Base-by-base conservation (phyloP, 1,140 invertebrate species). In the Drosophila navojoa region DNA sequence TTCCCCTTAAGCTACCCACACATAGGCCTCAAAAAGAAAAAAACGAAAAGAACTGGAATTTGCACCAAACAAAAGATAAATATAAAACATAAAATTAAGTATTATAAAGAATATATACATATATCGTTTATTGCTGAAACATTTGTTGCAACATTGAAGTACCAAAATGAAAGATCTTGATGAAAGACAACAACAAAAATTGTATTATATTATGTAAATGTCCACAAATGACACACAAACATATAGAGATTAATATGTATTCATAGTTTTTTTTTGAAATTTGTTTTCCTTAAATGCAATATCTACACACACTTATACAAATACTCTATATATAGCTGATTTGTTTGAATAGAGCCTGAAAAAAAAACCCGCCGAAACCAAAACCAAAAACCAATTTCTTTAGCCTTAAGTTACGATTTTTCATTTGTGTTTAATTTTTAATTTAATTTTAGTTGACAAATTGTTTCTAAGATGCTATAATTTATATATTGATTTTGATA, bases 121-220 rank as follows among this genome's bases (percentile, higher is more conserved):
- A 22, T 78, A 62, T 50, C 53, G 60, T 61, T 32, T 72, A 73
- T 71, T 76, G 52, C 67, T 64, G 61, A 77, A 84, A 84, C 76
- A 90, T 89, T 89, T 85, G 85, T 90, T 90, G 86, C 80, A 90
- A 90, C 86, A 90, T 90, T 90, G 86, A 90, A 90, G 85, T 71
- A 90, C 76, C 61, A 69, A 85, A 86, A 87, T 71, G 55, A 79
- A 76, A 67, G 16, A 57, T 10, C 15, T 5, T 32, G 1, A n/a
- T n/a, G n/a, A n/a, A n/a, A n/a, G 6, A 29, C 5, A 68, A 35
- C 19, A 58, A 70, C 72, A 25, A 73, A 11, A 73, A 53, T 78
- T 86, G 81, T 86, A 86, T 87, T 89, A 82, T 89, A 61, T 49
- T 89, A 61, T 61, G 59, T 67, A 70, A 86, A 86, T 81, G 82